Evolutionary conservation across 2,797 vertebrate genomes (phyloP).

Genomic region (Rousettus madagascariensis): DNA sequence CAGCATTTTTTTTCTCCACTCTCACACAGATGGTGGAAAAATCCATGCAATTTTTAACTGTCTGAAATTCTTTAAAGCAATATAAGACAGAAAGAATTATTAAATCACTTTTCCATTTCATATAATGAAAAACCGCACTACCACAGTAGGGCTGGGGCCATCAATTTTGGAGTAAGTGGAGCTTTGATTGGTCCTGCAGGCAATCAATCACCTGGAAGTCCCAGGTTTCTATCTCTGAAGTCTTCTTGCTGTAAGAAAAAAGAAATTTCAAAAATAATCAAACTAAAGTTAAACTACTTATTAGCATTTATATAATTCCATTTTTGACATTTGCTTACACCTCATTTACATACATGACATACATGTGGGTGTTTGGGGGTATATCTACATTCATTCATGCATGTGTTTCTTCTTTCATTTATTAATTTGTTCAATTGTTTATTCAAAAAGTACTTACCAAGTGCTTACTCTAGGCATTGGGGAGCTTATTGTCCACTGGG

Average conservation of each 20-base stretch:
- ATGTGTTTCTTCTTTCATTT: background rate
- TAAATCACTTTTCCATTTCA: conserved; percentile 89
- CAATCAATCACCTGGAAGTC: conserved; percentile 89
- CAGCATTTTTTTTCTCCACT: conserved; percentile 86
- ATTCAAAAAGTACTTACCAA: background rate
- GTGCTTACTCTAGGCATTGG: background rate
- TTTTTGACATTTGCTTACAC: background rate
- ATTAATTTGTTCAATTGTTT: background rate
- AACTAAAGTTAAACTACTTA: conserved; percentile 70
- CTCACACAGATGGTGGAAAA: conserved; percentile 92
- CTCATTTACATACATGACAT: background rate
- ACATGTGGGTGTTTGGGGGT: background rate
- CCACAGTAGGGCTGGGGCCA: conserved; percentile 87
- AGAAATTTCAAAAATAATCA: conserved; percentile 81
- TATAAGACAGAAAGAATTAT: conserved; percentile 90
- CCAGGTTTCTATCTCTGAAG: conserved; percentile 86
- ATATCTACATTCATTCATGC: background rate
- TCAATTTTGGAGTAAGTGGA: conserved; percentile 89
- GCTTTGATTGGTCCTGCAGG: conserved; percentile 89
- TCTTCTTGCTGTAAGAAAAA: conserved; percentile 68
- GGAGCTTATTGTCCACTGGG: background rate
- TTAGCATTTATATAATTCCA: conserved; percentile 82
- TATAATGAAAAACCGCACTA: conserved; percentile 92
- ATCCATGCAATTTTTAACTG: conserved; percentile 89
- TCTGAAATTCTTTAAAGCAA: conserved; percentile 90